A percentile compares a stretch with the other conserved stretches of the same genome.
phyloP scores from a whole-genome alignment of 2,888 invertebrate species.

The Hyppa rectilinea region DNA sequence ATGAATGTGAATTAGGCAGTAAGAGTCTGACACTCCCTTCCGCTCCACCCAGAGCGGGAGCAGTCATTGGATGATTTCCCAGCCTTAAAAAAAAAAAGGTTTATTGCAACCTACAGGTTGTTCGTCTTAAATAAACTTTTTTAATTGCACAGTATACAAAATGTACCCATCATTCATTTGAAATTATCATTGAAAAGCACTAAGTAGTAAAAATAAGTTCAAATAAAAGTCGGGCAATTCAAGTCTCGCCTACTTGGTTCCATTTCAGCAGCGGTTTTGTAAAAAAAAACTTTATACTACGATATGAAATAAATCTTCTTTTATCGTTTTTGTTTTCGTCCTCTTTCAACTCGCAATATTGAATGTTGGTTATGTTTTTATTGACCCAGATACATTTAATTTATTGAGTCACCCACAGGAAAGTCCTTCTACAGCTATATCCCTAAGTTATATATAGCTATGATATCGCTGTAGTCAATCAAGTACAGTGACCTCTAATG shows the following conservation, averaged over 20 bases:
- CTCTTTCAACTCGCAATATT: background rate
- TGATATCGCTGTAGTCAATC: no score
- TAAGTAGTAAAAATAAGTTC: background rate
- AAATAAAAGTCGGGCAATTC: conserved; percentile 14
- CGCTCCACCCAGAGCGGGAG: no score
- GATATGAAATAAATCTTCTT: background rate
- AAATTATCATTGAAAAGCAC: conserved; percentile 4
- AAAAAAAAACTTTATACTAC: conserved; percentile 13
- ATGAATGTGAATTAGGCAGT: no score
- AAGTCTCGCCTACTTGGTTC: conserved; percentile 12
- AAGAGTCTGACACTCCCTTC: no score
- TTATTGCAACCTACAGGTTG: no score
- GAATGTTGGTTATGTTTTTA: background rate
- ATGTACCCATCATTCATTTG: conserved; percentile 19
- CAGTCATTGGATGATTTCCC: no score
- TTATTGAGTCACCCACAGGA: no score
- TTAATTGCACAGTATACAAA: background rate
- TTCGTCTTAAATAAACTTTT: conserved; percentile 1
- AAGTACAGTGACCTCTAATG: no score
- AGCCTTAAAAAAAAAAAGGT: no score
- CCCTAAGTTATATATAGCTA: no score
- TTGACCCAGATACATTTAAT: background rate
- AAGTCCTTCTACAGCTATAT: no score
- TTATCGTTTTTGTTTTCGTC: background rate
- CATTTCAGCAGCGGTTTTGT: conserved; percentile 9